Base-by-base conservation (phyloP, 2,113 vertebrate species). In the Conger conger region DNA sequence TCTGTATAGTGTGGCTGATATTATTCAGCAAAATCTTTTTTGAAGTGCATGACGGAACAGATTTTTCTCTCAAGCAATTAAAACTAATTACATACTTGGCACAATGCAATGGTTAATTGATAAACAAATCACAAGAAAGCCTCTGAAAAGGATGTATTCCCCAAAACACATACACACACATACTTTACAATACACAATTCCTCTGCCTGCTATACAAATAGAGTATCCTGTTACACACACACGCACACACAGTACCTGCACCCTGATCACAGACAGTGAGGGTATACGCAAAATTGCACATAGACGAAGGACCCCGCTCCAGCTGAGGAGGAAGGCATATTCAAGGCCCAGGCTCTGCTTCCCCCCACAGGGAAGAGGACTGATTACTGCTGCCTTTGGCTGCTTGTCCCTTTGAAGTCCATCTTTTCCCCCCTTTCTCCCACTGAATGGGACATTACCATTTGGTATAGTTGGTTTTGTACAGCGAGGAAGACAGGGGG, bases 391-490 rank as follows among this genome's bases (percentile, higher is more conserved):
- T 76, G 86, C 87, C 86, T 87, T 88, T 85, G 82, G 82, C 89
- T 86, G 90, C 80, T 83, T 38, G 76, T 79, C 73, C 36, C 76
- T 86, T 86, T 86, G 85, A 86, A 77, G 38, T 88, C 87, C 89
- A 82, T 82, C 82, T 83, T 57, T 90, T 82, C 87, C 91, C 91
- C 92, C 90, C 88, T 40, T 86, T 81, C 88, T 88, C 88, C 81
- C 84, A 86, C 87, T 87, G 88, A 93, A 92, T 93, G 93, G 93
- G 93, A 94, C 94, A 93, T 94, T 94, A 96, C 94, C 94, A 94
- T 95, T 96, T 94, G 95, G 94, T 94, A 92, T 94, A 89, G 92
- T 91, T 91, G 94, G 93, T 91, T 93, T 93, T 92, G 94, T 91
- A 88, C 89, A 89, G 87, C 92, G 92, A 92, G 92, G 93, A 93